Evolutionary conservation across 2,797 vertebrate species (phyloP).

Genomic region (Aselliscus stoliczkanus): DNA sequence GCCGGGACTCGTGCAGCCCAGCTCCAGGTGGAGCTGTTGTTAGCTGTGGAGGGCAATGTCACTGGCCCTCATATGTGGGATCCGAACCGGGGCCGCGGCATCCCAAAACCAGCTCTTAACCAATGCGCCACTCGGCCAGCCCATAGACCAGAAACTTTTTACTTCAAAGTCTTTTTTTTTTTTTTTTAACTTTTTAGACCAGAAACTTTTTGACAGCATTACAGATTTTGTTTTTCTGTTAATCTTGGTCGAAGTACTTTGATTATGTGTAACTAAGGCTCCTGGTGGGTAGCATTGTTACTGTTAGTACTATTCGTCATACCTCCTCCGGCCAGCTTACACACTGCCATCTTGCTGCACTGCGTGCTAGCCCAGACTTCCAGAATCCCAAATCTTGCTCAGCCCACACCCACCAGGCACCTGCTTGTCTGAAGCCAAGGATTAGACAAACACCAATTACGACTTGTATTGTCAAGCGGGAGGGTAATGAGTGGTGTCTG

Average conservation of each 20-base stretch:
- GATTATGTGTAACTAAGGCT: not conserved
- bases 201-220: not conserved
- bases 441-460: slow-evolving; percentile 3
- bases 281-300: not conserved
- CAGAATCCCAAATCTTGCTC: not conserved
- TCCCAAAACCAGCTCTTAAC: too few species aligned
- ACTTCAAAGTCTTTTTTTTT: too few species aligned
- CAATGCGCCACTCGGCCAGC: too few species aligned
- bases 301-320: not conserved
- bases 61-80: too few species aligned
- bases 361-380: not conserved
- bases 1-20: too few species aligned
- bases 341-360: not conserved
- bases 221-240: not conserved
- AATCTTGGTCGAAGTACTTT: not conserved
- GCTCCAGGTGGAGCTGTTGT: too few species aligned
- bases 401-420: not conserved
- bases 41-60: too few species aligned
- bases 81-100: too few species aligned
- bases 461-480: not conserved
- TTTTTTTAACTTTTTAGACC: too few species aligned
- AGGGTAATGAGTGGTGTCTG: not conserved
- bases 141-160: too few species aligned
- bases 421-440: not conserved
- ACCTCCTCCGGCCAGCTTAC: not conserved